Base-by-base conservation (phyloP, 2,888 invertebrate species). In the Micoletzkya japonica region DNA sequence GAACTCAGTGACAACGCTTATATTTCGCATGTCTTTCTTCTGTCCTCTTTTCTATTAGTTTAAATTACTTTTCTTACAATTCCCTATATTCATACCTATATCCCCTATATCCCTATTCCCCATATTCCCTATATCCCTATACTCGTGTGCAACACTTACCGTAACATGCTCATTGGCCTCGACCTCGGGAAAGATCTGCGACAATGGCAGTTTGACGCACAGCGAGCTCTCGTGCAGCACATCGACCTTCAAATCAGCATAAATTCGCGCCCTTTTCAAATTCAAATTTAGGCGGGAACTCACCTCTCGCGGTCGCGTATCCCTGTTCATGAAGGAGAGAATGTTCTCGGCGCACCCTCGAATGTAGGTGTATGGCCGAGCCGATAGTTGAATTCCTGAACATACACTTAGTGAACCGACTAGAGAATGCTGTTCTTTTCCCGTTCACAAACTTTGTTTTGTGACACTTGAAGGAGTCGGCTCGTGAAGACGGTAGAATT, bases 331-430 rank as follows among this genome's bases (percentile, higher is more conserved):
- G 30, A 60, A 52, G 20, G 74, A 64, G 50, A 76, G 73, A 32
- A 79, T 74, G 30, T 73, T 70, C 30, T 79, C 77, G 2, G 79
- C 76, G 54, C 79, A 79, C n/a, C 79, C 79, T 39, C 79, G 60
- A n/a, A 79, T 77, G 68, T 73, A 77, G 0, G 77, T 67, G 52
- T 56, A 77, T 0, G 79, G 79, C 1, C 76, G 70, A 49, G 75
- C 56, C 0, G 70, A 54, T 24, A 74, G 72, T 75, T 79, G 77
- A 0, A 79, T 61, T 2, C 79, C 78, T 78, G 57, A 63, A 74
- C n/a, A 56, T n/a, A n/a, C n/a, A 14, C 0, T 66, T n/a, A n/a
- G n/a, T n/a, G n/a, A n/a, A n/a, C n/a, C n/a, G n/a, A n/a, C n/a
- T n/a, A n/a, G n/a, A n/a, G n/a, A n/a, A n/a, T n/a, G n/a, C n/a